Evolutionary conservation across 2,888 invertebrate genomes (phyloP).

Genomic region (Spicauda simplicius): DNA sequence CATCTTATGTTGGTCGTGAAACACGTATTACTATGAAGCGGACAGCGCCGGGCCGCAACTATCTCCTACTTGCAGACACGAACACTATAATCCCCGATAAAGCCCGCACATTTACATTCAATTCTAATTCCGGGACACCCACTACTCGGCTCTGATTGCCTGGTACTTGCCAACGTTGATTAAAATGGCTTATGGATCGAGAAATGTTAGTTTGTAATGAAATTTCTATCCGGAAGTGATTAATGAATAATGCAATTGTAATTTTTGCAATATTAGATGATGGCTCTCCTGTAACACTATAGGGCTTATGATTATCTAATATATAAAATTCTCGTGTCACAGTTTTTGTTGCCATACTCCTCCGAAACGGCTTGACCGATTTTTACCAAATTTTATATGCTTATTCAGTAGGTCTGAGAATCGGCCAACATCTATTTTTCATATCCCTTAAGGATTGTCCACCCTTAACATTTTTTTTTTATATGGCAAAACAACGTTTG

Average conservation of each 20-base stretch:
- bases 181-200: conserved; percentile 59
- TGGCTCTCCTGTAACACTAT: not conserved
- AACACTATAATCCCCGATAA: conserved; percentile 86
- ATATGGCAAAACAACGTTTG: too few relatives aligned
- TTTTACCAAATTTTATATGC: too few relatives aligned
- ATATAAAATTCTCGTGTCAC: too few relatives aligned
- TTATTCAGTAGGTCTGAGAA: too few relatives aligned
- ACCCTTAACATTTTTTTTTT: too few relatives aligned
- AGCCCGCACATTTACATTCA: conserved; percentile 86
- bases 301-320: too few relatives aligned
- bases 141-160: conserved; percentile 78
- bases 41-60: conserved; percentile 72
- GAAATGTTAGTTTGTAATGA: conserved; percentile 19
- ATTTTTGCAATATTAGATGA: not conserved
- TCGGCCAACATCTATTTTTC: too few relatives aligned
- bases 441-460: too few relatives aligned
- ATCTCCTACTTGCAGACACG: conserved; percentile 80
- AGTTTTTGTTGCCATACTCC: too few relatives aligned
- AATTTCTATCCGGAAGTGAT: conserved; percentile 3
- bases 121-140: conserved; percentile 81
- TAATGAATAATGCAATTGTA: not conserved
- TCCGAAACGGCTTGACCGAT: too few relatives aligned
- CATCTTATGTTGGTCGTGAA: conserved; percentile 51
- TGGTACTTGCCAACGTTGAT: conserved; percentile 77
- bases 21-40: conserved; percentile 63